A percentile compares a stretch with the other conserved stretches of the same genome.
Conservation (phyloP, 1,140 invertebrate genomes). For the Lordiphosa collinella region DNA sequence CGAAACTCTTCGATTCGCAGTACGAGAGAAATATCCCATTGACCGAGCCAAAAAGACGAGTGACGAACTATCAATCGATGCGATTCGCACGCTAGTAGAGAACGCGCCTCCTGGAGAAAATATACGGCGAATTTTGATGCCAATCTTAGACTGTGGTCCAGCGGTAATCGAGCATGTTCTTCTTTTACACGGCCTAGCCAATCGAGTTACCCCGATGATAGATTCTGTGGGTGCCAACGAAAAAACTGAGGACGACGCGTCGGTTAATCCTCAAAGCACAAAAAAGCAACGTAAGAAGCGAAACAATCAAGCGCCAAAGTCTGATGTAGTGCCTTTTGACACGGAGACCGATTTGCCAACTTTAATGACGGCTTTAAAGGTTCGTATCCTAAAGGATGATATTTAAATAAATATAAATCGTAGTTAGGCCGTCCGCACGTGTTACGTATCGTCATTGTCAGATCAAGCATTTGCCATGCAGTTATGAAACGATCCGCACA, state of each 20-base stretch:
- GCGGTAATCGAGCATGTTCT: slow-evolving; percentile 94
- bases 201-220: slow-evolving; percentile 77
- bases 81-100: slow-evolving; percentile 82
- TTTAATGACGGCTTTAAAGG: slow-evolving; percentile 85
- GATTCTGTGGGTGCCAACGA: not conserved
- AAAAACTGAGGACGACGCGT: not conserved
- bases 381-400: too few relatives aligned
- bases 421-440: too few relatives aligned
- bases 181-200: slow-evolving; percentile 85
- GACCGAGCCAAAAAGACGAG: slow-evolving; percentile 84
- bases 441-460: too few relatives aligned
- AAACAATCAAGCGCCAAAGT: slow-evolving; percentile 14
- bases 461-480: too few relatives aligned
- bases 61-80: slow-evolving; percentile 66
- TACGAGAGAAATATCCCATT: slow-evolving; percentile 94
- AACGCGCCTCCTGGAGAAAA: slow-evolving; percentile 87
- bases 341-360: slow-evolving; percentile 84
- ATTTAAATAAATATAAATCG: too few relatives aligned
- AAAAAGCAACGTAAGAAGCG: slow-evolving; percentile 52
- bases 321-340: slow-evolving; percentile 82
- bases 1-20: slow-evolving; percentile 94
- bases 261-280: slow-evolving; percentile 33
- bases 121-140: slow-evolving; percentile 92
- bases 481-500: too few relatives aligned
- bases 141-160: slow-evolving; percentile 92